A percentile compares a stretch with the other conserved stretches of the same genome.
These are phyloP conservation scores for Grammomys dolichurus DNA, from an alignment of 2,113 vertebrate species.

Conservation along the genomic window DNA sequence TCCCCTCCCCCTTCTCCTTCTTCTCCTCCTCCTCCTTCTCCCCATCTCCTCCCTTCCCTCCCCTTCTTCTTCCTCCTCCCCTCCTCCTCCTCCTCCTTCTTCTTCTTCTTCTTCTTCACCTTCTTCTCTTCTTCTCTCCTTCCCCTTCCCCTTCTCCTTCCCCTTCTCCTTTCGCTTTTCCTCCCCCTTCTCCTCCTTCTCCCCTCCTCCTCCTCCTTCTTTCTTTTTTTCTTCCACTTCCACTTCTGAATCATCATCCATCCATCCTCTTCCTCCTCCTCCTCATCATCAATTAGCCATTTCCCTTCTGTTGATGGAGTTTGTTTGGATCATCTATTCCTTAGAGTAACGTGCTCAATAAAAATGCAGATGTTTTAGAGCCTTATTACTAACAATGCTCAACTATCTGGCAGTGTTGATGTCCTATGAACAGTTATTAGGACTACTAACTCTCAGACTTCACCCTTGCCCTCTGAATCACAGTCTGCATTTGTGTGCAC, in stretches of 20 bases:
- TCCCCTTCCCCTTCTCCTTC: too few species aligned
- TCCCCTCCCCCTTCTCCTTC: neutral
- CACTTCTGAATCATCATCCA: too few species aligned
- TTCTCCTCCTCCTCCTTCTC: neutral
- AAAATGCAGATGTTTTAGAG: neutral
- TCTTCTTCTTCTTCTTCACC: neutral
- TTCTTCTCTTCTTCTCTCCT: neutral
- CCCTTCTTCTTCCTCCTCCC: accelerated
- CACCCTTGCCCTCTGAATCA: neutral
- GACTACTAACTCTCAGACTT: neutral
- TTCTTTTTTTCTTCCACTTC: neutral
- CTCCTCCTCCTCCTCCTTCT: too few species aligned
- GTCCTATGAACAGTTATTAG: neutral
- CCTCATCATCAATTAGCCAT: neutral
- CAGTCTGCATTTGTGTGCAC: neutral
- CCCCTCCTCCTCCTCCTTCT: accelerated
- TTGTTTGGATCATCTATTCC: neutral
- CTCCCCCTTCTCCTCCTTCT: neutral
- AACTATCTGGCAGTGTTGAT: accelerated
- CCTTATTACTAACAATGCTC: neutral
- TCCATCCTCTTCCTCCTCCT: too few species aligned
- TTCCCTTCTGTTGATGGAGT: neutral
- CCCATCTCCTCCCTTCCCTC: accelerated
- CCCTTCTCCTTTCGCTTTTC: too few species aligned
- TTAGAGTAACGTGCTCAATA: neutral